Evolutionary conservation across 2,113 vertebrate species (phyloP).

Genomic region (Apus apus): DNA sequence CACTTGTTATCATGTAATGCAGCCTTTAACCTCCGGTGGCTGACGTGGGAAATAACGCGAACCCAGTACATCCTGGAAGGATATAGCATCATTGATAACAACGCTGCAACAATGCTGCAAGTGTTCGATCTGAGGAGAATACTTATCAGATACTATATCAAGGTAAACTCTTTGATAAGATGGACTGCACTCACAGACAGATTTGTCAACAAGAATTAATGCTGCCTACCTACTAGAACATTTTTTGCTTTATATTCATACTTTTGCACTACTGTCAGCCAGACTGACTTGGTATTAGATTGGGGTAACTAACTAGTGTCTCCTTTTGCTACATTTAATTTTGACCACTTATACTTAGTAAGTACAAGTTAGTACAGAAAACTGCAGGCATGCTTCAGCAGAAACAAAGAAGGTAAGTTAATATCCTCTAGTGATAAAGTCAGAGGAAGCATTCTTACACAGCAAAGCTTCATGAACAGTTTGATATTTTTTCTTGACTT

Average conservation of each 20-base stretch:
- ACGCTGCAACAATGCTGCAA: constrained; percentile 95
- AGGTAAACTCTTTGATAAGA: constrained; percentile 74
- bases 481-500: constrained; percentile 1
- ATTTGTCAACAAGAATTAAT: neutral
- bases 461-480: neutral
- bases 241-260: neutral
- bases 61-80: constrained; percentile 96
- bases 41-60: constrained; percentile 94
- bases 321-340: neutral
- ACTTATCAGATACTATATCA: constrained; percentile 93
- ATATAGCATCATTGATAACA: constrained; percentile 97
- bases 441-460: neutral
- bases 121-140: constrained; percentile 95
- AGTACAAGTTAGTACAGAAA: neutral
- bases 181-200: neutral
- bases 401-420: neutral
- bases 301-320: neutral
- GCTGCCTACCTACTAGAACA: neutral
- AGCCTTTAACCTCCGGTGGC: constrained; percentile 95
- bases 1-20: constrained; percentile 94
- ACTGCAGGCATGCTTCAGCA: neutral
- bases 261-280: neutral
- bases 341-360: neutral
- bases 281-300: neutral
- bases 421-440: neutral